Base-by-base conservation (phyloP, 2,888 invertebrate species). In the Bellardia pandia region DNA sequence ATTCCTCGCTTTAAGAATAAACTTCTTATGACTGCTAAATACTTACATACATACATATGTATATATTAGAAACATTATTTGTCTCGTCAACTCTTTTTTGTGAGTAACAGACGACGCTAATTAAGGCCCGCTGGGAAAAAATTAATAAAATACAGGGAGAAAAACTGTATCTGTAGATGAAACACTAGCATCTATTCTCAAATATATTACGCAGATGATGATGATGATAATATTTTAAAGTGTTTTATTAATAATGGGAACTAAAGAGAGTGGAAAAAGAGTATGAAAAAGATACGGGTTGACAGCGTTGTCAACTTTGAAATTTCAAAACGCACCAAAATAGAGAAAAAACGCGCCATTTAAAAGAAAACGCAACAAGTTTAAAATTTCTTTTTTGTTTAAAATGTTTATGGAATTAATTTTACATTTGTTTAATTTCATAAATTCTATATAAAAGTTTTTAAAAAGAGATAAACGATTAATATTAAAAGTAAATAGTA, bases 221-320 rank as follows among this genome's bases (percentile, higher is more conserved):
- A 51, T 51, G 51, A 51, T 40, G 64, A 76, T 53, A 40, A 51
- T 51, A 53, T 53, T n/a, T 42, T 56, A 56, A 48, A 78, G 48
- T 58, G 37, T 48, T 45, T 9, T 45, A 23, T 68, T 14, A 11
- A 64, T 68, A 45, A 23, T 58, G 48, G 56, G 9, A 40, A 64
- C 62, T 78, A 56, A 58, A 37, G 40, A 69, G 78, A 60, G 42
- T 69, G 14, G 3, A 79, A 79, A 69, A 37, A 78, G 78, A 37
- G 74, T 53, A 68, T 77, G 48, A 51, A 66, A 78, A 6, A 58
- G 51, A 72, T 78, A 68, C 77, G 48, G 66, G 78, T 23, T 23
- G 23, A 23, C 23, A 23, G 23, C 23, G 23, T 23, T 23, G 23
- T 23, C 23, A 23, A 23, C 23, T 23, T 23, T 23, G 23, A 23